phyloP scores from a whole-genome alignment of 2,797 vertebrate species.

The Aselliscus stoliczkanus region DNA sequence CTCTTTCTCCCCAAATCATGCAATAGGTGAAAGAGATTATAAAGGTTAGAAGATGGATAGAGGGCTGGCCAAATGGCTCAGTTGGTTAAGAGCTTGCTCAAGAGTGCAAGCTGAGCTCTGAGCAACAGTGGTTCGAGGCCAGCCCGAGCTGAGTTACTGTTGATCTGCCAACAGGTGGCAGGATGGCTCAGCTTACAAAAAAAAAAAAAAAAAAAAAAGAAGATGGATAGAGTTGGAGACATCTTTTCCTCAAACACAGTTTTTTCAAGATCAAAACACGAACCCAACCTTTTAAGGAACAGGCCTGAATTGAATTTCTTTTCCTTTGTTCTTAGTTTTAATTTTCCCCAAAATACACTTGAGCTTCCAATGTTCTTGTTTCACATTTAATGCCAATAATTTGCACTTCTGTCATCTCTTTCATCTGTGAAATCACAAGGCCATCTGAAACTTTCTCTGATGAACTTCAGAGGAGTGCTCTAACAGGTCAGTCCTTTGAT shows the following conservation, averaged over 20 bases:
- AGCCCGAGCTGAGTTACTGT: too few species aligned
- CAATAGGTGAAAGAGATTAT: constrained; percentile 12
- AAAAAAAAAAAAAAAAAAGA: too few species aligned
- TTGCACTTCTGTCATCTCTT: constrained; percentile 55
- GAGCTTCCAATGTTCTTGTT: constrained; percentile 26
- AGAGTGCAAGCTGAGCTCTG: too few species aligned
- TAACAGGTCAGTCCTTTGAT: constrained; percentile 31
- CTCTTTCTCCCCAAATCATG: neutral
- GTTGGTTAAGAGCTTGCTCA: too few species aligned
- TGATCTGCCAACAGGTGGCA: too few species aligned
- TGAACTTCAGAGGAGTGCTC: constrained; percentile 36
- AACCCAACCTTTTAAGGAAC: constrained; percentile 36
- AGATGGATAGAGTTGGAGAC: constrained; percentile 2
- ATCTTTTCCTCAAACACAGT: constrained; percentile 31
- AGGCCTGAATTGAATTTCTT: constrained; percentile 57
- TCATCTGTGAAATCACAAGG: constrained; percentile 44
- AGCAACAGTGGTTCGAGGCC: too few species aligned
- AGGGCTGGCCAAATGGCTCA: too few species aligned
- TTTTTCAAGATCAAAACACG: constrained; percentile 57
- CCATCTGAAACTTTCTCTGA: constrained; percentile 17
- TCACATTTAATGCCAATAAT: constrained; percentile 14
- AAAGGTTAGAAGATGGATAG: neutral
- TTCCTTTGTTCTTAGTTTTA: constrained; percentile 54
- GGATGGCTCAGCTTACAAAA: too few species aligned
- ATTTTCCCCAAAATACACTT: constrained; percentile 14